These are phyloP conservation scores for Anarrhichthys ocellatus DNA, from an alignment of 2,113 vertebrate genomes.

Conservation along the genomic window DNA sequence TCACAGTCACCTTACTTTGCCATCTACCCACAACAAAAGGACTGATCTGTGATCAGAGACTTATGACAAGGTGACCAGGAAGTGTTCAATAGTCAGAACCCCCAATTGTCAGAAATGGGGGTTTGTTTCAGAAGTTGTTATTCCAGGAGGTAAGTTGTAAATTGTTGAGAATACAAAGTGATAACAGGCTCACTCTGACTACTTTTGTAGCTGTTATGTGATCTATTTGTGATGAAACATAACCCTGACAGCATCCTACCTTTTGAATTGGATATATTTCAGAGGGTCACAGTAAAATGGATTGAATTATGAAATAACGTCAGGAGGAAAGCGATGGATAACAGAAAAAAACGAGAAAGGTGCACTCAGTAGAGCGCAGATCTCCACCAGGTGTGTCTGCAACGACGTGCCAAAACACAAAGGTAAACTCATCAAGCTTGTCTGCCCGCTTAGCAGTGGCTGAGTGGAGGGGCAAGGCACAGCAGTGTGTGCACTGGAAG, in stretches of 20 bases:
- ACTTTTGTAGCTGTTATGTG: background rate
- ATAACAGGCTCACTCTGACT: background rate
- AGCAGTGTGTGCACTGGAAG: too few species aligned
- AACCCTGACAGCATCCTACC: background rate
- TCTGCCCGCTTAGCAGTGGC: too few species aligned
- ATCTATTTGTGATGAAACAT: constrained; percentile 11
- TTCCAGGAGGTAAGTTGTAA: background rate
- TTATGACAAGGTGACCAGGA: constrained; percentile 15
- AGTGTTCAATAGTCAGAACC: too few species aligned
- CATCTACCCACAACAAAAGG: background rate
- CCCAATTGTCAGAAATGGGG: constrained; percentile 11
- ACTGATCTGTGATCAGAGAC: constrained; percentile 45
- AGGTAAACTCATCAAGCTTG: too few species aligned
- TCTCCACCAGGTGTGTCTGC: too few species aligned
- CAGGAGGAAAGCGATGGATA: background rate
- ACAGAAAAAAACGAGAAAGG: background rate
- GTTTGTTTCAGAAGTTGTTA: constrained; percentile 19
- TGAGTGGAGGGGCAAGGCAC: too few species aligned
- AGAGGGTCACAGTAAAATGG: background rate
- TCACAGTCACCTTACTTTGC: background rate
- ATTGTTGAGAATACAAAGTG: background rate
- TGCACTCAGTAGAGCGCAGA: too few species aligned
- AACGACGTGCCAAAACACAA: too few species aligned
- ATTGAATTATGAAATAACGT: background rate
- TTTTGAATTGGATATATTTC: background rate